Base-by-base conservation (phyloP, 2,888 invertebrate genomes). In the Ommatoiulus sabulosus region DNA sequence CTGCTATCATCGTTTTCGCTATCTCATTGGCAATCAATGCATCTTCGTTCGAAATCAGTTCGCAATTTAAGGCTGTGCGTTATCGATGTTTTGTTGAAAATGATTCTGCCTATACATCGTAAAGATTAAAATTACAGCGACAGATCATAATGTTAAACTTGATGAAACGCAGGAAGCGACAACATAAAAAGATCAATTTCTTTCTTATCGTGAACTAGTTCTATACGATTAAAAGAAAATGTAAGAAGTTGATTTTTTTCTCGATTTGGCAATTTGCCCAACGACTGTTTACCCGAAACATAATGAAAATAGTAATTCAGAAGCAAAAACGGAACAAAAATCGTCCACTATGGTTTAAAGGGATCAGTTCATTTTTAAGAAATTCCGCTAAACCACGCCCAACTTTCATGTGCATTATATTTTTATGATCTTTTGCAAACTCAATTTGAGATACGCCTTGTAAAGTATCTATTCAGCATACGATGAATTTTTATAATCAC, bases 11-110 rank as follows among this genome's bases (percentile, higher is more conserved):
- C 72, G 24, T 24, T 72, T 24, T 24, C 10, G 72, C 72, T 72
- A 72, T 72, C 72, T 24, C 24, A 24, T 72, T 24, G 72, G 72
- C n/a, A 72, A 72, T 72, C 72, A 72, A 72, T 24, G 72, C 72
- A 63, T 63, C n/a, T 63, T 63, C 63, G 57, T 20, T 63, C 20
- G 63, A 20, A 20, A 63, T 63, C 63, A 20, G 63, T 63, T 63
- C 63, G 72, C 72, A 24, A 24, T 72, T 72, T 72, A 24, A 72
- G 72, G 20, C 1, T 72, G 24, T 8, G 72, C 3, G 72, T n/a
- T 72, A 72, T 8, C 63, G n/a, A 20, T 20, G 63, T 20, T 63
- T 63, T n/a, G 20, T 63, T 8, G 8, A 63, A 63, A n/a, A 63
- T 20, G 2, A 63, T 20, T n/a, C n/a, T 63, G 63, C 20, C 20